A percentile compares a stretch with the other conserved stretches of the same genome.
Conservation (phyloP, 2,797 vertebrate genomes). For the Trachurus trachurus region DNA sequence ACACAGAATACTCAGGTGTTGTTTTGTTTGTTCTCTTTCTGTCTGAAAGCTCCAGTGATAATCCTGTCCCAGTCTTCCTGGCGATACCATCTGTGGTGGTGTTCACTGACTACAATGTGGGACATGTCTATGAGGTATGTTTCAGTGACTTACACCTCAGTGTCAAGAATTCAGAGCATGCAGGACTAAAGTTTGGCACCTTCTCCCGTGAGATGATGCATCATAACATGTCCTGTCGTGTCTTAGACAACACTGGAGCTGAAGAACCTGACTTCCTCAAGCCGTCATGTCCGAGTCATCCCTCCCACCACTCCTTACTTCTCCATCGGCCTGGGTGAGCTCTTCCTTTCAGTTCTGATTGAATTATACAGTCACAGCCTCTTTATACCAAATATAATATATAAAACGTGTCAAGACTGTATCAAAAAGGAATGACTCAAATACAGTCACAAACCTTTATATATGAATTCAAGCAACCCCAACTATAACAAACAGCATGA, state of each 20-base stretch:
- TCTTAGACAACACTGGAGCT: constrained; percentile 89
- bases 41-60: constrained; percentile 67
- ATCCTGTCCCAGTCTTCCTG: constrained; percentile 87
- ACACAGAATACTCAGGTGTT: constrained; percentile 1
- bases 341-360: constrained; percentile 14
- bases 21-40: constrained; percentile 25
- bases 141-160: not conserved
- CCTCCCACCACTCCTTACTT: constrained; percentile 92
- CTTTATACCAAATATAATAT: not conserved
- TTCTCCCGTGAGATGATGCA: not conserved
- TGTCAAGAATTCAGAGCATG: not conserved
- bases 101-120: constrained; percentile 91
- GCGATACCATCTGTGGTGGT: constrained; percentile 88
- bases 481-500: constrained; percentile 28
- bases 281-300: constrained; percentile 90
- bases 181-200: too few relatives aligned
- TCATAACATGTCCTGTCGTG: constrained; percentile 14
- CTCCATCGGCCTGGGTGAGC: constrained; percentile 91
- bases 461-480: constrained; percentile 21
- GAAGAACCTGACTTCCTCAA: constrained; percentile 89
- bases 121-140: constrained; percentile 92
- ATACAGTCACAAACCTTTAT: not conserved
- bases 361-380: not conserved
- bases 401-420: not conserved
- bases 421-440: constrained; percentile 24